Conservation (phyloP, 2,113 vertebrate species). For the Pteropus alecto region DNA sequence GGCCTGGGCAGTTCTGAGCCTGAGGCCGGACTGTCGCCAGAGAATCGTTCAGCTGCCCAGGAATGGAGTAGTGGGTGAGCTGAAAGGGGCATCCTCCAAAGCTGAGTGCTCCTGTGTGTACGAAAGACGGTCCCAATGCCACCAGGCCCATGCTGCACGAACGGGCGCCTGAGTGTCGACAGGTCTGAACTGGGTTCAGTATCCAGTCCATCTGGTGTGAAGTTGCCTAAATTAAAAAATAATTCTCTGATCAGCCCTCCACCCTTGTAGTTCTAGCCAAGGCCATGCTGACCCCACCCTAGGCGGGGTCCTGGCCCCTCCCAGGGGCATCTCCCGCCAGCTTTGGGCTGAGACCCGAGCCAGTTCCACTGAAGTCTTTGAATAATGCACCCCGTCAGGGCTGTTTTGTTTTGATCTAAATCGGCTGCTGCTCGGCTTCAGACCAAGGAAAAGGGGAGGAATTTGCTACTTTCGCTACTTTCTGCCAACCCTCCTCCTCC, state of each 20-base stretch:
- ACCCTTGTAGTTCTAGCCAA: background rate
- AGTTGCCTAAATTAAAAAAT: background rate
- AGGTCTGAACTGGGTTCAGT: background rate
- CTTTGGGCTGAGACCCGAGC: background rate
- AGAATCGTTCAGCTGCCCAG: background rate
- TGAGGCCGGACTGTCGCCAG: background rate
- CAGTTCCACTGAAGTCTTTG: background rate
- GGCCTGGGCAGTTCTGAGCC: background rate
- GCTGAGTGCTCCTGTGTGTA: background rate
- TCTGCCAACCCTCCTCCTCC: fast-evolving
- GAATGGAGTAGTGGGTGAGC: background rate
- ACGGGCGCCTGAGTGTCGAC: background rate
- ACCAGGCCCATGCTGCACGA: no score
- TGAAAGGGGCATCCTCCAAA: background rate
- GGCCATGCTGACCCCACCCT: background rate
- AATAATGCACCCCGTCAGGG: background rate
- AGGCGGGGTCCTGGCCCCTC: background rate
- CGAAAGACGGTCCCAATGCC: fast-evolving
- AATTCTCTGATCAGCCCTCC: background rate
- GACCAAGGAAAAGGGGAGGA: conserved; percentile 1
- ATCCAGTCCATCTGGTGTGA: background rate
- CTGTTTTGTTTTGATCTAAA: conserved; percentile 46
- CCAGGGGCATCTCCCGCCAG: fast-evolving
- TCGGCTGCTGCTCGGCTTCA: background rate
- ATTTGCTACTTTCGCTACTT: background rate